phyloP scores from a whole-genome alignment of 2,888 invertebrate species.

The Nudaria mundana region DNA sequence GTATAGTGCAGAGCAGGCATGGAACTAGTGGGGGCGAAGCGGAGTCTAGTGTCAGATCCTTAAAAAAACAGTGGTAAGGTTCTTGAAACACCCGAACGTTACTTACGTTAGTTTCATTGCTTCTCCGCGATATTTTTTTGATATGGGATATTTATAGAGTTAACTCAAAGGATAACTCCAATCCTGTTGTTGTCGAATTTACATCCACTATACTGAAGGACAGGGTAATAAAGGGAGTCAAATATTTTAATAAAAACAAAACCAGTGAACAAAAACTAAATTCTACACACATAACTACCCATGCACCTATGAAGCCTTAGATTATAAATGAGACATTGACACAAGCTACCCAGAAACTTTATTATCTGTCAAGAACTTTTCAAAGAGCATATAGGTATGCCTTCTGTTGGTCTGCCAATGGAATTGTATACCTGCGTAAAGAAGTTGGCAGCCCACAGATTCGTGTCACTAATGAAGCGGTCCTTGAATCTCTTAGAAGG shows the following conservation, averaged over 20 bases:
- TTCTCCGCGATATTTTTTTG: too few relatives aligned
- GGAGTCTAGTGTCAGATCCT: too few relatives aligned
- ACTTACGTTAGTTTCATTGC: too few relatives aligned
- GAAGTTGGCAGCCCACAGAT: neutral
- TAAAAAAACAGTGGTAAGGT: too few relatives aligned
- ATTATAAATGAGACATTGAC: neutral
- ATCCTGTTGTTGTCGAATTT: conserved; percentile 16
- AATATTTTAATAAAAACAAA: neutral
- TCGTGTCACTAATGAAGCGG: neutral
- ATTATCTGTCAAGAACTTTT: neutral
- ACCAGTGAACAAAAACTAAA: neutral
- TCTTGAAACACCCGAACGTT: too few relatives aligned
- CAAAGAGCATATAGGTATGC: neutral
- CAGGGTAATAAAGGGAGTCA: neutral
- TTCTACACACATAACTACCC: neutral
- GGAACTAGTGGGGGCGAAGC: too few relatives aligned
- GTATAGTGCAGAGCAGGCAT: too few relatives aligned
- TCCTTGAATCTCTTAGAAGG: too few relatives aligned
- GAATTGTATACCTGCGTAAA: neutral
- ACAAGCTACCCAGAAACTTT: neutral
- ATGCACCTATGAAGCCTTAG: neutral
- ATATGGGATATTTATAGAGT: conserved; percentile 15
- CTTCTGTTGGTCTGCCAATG: neutral
- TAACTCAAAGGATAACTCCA: conserved; percentile 8
- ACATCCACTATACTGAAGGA: conserved; percentile 15